phyloP scores from a whole-genome alignment of 2,888 invertebrate species.

The Arctia plantaginis region DNA sequence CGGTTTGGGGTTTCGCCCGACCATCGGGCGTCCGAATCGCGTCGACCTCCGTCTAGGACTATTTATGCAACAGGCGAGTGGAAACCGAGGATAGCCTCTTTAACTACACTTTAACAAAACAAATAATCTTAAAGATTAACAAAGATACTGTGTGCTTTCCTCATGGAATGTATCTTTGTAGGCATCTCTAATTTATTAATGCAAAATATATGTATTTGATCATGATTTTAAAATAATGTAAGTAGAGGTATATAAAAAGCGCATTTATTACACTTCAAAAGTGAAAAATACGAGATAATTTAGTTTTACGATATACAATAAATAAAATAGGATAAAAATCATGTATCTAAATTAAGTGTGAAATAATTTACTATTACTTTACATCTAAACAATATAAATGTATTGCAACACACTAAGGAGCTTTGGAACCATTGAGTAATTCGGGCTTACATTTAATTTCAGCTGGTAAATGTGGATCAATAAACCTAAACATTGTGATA shows the following conservation, averaged over 20 bases:
- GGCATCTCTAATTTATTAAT: conserved; percentile 72
- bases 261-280: conserved; percentile 81
- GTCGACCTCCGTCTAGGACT: conserved; percentile 64
- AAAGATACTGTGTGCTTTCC: conserved; percentile 78
- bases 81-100: conserved; percentile 84
- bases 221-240: conserved; percentile 83
- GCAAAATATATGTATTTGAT: conserved; percentile 82
- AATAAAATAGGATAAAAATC: conserved; percentile 82
- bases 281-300: conserved; percentile 79
- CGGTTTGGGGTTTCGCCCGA: conserved; percentile 72
- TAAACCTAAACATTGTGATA: conserved; percentile 81
- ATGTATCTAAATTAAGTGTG: conserved; percentile 82
- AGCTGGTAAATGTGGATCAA: conserved; percentile 76
- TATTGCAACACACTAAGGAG: conserved; percentile 85
- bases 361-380: conserved; percentile 86
- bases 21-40: conserved; percentile 48
- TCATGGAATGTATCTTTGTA: conserved; percentile 80
- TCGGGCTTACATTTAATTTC: conserved; percentile 72
- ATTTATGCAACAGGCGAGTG: conserved; percentile 78
- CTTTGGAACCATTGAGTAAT: conserved; percentile 83
- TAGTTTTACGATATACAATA: conserved; percentile 80
- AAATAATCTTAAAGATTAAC: conserved; percentile 75
- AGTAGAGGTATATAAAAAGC: conserved; percentile 85
- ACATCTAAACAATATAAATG: conserved; percentile 83
- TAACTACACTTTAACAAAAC: conserved; percentile 77